Evolutionary conservation across 2,888 invertebrate genomes (phyloP).

Genomic region (Esperia sulphurella): DNA sequence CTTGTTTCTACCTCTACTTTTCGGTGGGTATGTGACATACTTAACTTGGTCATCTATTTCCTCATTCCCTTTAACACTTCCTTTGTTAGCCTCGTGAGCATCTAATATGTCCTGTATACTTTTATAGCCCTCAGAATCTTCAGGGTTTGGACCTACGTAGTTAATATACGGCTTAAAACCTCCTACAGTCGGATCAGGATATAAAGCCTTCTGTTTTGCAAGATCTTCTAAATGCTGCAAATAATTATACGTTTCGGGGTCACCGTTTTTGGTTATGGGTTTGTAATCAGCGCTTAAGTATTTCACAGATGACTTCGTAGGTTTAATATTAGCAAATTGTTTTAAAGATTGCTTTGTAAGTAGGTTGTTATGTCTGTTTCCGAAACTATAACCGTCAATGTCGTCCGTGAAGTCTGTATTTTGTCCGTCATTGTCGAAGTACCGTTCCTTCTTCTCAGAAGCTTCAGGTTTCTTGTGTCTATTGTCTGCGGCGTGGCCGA

Average conservation of each 20-base stretch:
- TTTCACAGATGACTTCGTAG: slow-evolving; percentile 34
- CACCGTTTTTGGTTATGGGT: slow-evolving; percentile 49
- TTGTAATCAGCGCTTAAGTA: slow-evolving; percentile 52
- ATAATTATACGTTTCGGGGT: slow-evolving; percentile 62
- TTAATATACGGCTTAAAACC: slow-evolving; percentile 39
- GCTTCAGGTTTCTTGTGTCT: slow-evolving; percentile 26
- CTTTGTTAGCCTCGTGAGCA: slow-evolving; percentile 56
- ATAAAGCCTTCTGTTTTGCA: slow-evolving; percentile 33
- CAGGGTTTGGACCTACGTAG: slow-evolving; percentile 26
- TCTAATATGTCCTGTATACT: slow-evolving; percentile 63
- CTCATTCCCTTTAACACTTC: slow-evolving; percentile 22
- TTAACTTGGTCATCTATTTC: slow-evolving; percentile 32
- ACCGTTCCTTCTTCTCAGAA: slow-evolving; percentile 46
- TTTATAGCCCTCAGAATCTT: slow-evolving; percentile 46
- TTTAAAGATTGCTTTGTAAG: slow-evolving; percentile 27
- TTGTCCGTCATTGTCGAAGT: slow-evolving; percentile 19
- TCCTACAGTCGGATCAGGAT: slow-evolving; percentile 24
- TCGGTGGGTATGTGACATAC: slow-evolving; percentile 28
- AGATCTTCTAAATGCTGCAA: slow-evolving; percentile 52
- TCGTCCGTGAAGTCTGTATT: slow-evolving; percentile 26
- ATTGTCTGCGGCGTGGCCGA: slow-evolving; percentile 28
- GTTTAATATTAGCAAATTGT: slow-evolving; percentile 23
- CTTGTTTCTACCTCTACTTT: slow-evolving; percentile 14
- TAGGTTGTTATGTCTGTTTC: slow-evolving; percentile 36
- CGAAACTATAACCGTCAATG: slow-evolving; percentile 30